A percentile compares a stretch with the other conserved stretches of the same genome.
phyloP scores from a whole-genome alignment of 2,888 invertebrate genomes.

The Agriopis marginaria region DNA sequence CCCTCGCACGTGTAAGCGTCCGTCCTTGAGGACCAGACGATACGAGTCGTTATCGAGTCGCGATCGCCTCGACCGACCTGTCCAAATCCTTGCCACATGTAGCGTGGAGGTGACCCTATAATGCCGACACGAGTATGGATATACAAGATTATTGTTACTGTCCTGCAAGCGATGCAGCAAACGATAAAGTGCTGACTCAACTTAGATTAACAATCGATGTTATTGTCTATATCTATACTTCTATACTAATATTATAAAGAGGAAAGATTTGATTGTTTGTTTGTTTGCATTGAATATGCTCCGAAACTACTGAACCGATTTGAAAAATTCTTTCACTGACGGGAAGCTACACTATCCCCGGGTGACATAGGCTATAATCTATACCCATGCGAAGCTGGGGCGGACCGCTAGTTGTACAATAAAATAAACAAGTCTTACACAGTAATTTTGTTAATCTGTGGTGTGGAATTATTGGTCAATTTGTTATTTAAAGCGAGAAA shows the following conservation, averaged over 20 bases:
- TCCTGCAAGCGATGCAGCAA: background rate
- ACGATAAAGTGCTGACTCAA: background rate
- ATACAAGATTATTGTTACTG: background rate
- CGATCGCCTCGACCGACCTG: background rate
- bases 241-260: no score
- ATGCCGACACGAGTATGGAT: background rate
- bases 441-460: background rate
- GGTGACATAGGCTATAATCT: no score
- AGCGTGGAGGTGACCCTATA: background rate
- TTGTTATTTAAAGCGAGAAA: no score
- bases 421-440: background rate
- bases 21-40: constrained; percentile 15
- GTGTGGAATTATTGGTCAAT: no score
- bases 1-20: constrained; percentile 14
- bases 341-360: no score
- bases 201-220: background rate
- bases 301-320: no score
- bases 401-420: background rate
- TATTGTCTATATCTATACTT: no score
- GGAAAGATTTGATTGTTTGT: no score
- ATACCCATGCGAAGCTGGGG: no score
- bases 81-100: constrained; percentile 23
- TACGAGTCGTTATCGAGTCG: constrained; percentile 4
- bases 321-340: no score
- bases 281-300: no score